A percentile compares a stretch with the other conserved stretches of the same genome.
These are phyloP conservation scores for Laterallus jamaicensis DNA, from an alignment of 2,113 vertebrate species.

Conservation along the genomic window DNA sequence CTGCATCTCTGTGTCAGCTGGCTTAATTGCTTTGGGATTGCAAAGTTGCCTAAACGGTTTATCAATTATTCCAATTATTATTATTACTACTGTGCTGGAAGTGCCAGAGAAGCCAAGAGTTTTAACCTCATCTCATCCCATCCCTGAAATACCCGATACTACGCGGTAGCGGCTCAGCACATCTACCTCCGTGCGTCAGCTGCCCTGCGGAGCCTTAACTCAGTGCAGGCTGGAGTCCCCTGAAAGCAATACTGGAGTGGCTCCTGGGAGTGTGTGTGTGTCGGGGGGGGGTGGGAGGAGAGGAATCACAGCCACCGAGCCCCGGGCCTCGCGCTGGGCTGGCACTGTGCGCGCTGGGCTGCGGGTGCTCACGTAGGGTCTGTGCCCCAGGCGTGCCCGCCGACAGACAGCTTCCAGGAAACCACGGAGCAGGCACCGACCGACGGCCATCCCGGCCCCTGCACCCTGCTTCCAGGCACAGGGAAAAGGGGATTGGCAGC, in stretches of 20 bases:
- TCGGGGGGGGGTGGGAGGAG: neutral
- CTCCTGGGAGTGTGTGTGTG: neutral
- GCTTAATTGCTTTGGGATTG: neutral
- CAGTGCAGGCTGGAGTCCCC: neutral
- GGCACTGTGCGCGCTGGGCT: accelerated
- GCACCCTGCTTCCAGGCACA: neutral
- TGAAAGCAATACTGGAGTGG: neutral
- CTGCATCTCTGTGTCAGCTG: neutral
- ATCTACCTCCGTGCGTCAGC: neutral
- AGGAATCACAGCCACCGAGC: neutral
- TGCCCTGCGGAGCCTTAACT: neutral
- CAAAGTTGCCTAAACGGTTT: neutral
- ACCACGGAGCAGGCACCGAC: neutral
- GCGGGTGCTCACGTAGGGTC: accelerated
- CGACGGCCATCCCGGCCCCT: neutral
- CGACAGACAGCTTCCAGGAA: neutral
- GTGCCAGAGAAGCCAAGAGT: neutral
- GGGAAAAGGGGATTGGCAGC: neutral
- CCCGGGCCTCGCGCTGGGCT: neutral
- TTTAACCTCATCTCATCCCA: neutral
- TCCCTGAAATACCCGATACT: neutral
- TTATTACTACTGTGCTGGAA: neutral
- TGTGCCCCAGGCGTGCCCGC: neutral
- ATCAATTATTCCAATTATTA: neutral
- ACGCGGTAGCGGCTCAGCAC: neutral